Conservation (phyloP, 2,113 vertebrate species). For the Mesoclemmys tuberculata region DNA sequence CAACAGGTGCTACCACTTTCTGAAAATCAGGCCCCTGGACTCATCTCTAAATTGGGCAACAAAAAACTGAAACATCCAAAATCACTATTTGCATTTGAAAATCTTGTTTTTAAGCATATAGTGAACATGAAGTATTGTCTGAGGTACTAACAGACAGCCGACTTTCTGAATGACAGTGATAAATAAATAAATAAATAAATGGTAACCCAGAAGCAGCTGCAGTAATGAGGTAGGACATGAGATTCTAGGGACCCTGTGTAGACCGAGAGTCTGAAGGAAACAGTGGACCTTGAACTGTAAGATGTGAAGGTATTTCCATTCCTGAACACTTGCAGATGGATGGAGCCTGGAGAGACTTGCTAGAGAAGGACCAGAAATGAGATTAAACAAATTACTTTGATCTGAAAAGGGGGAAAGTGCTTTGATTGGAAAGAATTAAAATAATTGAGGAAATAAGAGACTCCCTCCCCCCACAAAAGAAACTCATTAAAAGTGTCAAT, state of each 20-base stretch:
- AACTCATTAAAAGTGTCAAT: background rate
- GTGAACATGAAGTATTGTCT: constrained; percentile 8
- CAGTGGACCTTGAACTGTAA: background rate
- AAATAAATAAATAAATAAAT: constrained; percentile 53
- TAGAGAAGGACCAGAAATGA: fast-evolving
- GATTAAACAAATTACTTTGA: background rate
- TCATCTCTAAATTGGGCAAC: fast-evolving
- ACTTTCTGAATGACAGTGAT: constrained; percentile 45
- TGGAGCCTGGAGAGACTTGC: fast-evolving
- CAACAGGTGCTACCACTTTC: background rate
- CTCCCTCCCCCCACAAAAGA: background rate
- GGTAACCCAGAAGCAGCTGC: constrained; percentile 52
- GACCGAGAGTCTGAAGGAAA: fast-evolving
- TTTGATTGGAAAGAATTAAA: background rate
- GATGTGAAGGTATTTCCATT: background rate
- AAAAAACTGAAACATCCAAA: background rate
- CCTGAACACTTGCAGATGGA: fast-evolving
- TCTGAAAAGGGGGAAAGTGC: background rate
- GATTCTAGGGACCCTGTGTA: background rate
- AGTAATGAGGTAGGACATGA: fast-evolving
- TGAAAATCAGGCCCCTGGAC: background rate
- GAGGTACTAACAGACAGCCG: background rate
- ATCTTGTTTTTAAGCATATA: background rate
- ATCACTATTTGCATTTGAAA: background rate
- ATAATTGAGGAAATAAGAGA: background rate